Percentiles rank a stretch among this genome's conserved stretches.
Conservation (phyloP, 2,797 vertebrate genomes). For the Atherinosoma microstoma region DNA sequence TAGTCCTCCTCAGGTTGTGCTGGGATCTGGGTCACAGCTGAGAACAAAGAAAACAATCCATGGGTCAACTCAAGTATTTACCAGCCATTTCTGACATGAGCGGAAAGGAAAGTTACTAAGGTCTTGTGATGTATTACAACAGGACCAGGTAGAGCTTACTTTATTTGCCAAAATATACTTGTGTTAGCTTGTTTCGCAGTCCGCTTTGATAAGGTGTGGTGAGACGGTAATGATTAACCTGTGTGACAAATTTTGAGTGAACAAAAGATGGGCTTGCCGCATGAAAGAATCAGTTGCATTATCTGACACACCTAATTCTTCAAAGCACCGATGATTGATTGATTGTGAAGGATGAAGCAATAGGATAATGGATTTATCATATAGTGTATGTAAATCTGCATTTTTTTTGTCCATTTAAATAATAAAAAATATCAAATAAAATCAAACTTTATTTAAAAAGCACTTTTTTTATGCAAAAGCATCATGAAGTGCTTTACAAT, state of each 20-base stretch:
- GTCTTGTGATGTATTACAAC: conserved; percentile 17
- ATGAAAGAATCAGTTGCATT: conserved; percentile 47
- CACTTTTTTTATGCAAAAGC: too few relatives aligned
- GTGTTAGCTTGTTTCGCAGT: conserved; percentile 60
- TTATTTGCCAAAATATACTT: conserved; percentile 32
- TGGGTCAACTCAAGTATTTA: conserved; percentile 56
- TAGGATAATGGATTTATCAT: not conserved
- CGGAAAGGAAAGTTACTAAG: conserved; percentile 55
- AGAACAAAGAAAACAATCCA: conserved; percentile 40
- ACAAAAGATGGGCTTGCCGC: conserved; percentile 38
- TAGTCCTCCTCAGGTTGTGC: conserved; percentile 50
- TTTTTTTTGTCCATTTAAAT: not conserved
- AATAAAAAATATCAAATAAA: too few relatives aligned
- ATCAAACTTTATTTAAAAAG: too few relatives aligned
- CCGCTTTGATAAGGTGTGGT: conserved; percentile 50
- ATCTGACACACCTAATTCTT: conserved; percentile 40
- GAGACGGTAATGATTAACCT: conserved; percentile 62
- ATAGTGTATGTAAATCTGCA: not conserved
- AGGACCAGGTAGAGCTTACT: conserved; percentile 6
- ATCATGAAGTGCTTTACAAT: too few relatives aligned
- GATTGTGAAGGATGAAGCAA: not conserved
- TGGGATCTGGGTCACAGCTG: conserved; percentile 49
- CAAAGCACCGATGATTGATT: conserved; percentile 12
- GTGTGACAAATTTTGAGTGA: conserved; percentile 55
- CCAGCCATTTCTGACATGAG: conserved; percentile 36